Base-by-base conservation (phyloP, 1,140 invertebrate genomes). In the Triops cancriformis region DNA sequence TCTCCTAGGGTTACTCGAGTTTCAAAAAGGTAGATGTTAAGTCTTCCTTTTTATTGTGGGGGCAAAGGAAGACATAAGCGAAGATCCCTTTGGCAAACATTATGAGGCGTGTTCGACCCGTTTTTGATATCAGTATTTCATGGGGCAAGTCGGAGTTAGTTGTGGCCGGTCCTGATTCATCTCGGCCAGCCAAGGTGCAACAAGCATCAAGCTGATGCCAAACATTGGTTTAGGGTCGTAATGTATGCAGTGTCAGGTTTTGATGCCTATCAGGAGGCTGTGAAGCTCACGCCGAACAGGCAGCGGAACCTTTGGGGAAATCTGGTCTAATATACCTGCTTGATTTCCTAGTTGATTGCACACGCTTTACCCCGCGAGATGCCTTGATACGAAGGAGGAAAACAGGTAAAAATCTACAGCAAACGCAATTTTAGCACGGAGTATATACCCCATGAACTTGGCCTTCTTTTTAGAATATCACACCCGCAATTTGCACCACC, bases 191-290 rank as follows among this genome's bases (percentile, higher is more conserved):
- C 3, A 64, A 64, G 51, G 51, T 64, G 51, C 51, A 64, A 64
- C 51, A 64, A 64, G 51, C 51, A 64, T 64, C 51, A 64, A 64
- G 51, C 23, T 64, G 51, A 64, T 64, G 23, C 51, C 51, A 64
- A 64, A 64, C 51, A 64, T 64, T 64, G 51, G 51, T 64, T 64
- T 64, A 64, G 51, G 51, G 51, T 64, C 51, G 51, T 64, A 64
- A 64, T 64, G 51, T 64, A 64, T 64, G 51, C 51, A 64, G 51
- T 64, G 51, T 64, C 51, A 64, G 51, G 51, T 64, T 23, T 18
- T 23, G 51, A 64, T 64, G 51, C 51, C 51, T 64, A 64, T 64
- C 51, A 64, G 51, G 51, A 64, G 51, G 51, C 51, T 64, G 51
- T 64, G 51, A 23, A 64, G 51, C 51, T 64, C 51, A 64, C 51